Evolutionary conservation across 2,888 invertebrate genomes (phyloP), one percentile per base, ranked within the genome.

Genomic region (Allacma fusca): DNA sequence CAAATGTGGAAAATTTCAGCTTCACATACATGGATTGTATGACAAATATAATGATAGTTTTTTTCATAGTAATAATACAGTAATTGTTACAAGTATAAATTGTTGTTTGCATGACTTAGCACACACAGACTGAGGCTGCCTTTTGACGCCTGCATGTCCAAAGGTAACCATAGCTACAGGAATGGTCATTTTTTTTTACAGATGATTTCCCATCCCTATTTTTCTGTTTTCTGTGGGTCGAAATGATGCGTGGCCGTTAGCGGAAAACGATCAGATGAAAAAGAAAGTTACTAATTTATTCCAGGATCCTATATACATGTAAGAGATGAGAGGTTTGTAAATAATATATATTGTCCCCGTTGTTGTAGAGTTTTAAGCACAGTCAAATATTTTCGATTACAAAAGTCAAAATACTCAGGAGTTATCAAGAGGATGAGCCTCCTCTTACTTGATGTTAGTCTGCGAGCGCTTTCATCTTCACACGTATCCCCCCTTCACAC

Each of bases 201-300:
- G 50, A 16, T 50, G n/a, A 9, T 50, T 50, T 16, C n/a, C 50
- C 50, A 50, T 12, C n/a, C 7, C 50, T 50, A 50, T 12, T 50
- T 50, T 50, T 50, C 19, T 50, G 9, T 50, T 19, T 16, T 50
- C 9, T 50, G 19, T 50, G 50, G n/a, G 50, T n/a, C 4, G 50
- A 50, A 50, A n/a, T 16, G 19, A 50, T 50, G 50, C 50, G 50
- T 50, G 16, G 50, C 50, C 50, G 50, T 50, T 50, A 50, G 50
- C 50, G 16, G 50, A 50, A 50, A 50, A 50, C 19, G 16, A 50
- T 50, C n/a, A 50, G n/a, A 50, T 50, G 40, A 34, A 65, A 34
- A 34, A 21, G 68, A 68, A 68, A 68, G 68, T 29, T 68, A 29
- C 40, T 68, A 68, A 68, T 68, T 68, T 68, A 68, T 68, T 68